These are phyloP conservation scores for Alcis repandata DNA, from an alignment of 2,888 invertebrate genomes.

Conservation along the genomic window DNA sequence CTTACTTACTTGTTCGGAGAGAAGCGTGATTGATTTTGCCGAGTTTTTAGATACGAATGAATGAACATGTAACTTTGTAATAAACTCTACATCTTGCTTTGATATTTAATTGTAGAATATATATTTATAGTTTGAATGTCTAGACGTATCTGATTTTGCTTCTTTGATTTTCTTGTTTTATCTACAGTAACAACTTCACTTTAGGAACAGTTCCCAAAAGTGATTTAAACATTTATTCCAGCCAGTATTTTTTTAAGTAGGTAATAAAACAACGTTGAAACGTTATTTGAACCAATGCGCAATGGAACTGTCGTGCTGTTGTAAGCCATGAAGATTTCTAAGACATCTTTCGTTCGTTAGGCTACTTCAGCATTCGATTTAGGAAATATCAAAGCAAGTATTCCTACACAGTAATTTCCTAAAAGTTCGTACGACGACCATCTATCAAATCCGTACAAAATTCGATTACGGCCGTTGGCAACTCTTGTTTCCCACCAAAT, in stretches of 20 bases:
- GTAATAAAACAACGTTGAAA: no score
- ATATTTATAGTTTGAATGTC: no score
- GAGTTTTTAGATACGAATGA: constrained; percentile 7
- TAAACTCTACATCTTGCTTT: not conserved
- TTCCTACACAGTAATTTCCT: constrained; percentile 19
- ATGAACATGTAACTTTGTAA: not conserved
- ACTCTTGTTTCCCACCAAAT: constrained; percentile 37
- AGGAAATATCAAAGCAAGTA: constrained; percentile 20
- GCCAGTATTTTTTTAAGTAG: no score
- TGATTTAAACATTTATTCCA: no score
- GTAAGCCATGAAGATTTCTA: not conserved
- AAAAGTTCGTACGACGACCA: constrained; percentile 26
- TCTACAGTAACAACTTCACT: no score
- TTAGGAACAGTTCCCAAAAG: no score
- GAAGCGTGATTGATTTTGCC: constrained; percentile 17
- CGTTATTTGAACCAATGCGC: not conserved
- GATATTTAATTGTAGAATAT: not conserved
- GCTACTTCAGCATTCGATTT: not conserved
- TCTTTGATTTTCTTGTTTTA: no score
- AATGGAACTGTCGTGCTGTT: not conserved
- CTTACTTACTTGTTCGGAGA: constrained; percentile 19
- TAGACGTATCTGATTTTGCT: no score
- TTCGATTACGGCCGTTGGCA: constrained; percentile 35
- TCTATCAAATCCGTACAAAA: constrained; percentile 37
- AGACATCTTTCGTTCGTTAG: constrained; percentile 1